These are phyloP conservation scores for Bruchidius siliquastri DNA, from an alignment of 2,888 invertebrate species.

Conservation along the genomic window DNA sequence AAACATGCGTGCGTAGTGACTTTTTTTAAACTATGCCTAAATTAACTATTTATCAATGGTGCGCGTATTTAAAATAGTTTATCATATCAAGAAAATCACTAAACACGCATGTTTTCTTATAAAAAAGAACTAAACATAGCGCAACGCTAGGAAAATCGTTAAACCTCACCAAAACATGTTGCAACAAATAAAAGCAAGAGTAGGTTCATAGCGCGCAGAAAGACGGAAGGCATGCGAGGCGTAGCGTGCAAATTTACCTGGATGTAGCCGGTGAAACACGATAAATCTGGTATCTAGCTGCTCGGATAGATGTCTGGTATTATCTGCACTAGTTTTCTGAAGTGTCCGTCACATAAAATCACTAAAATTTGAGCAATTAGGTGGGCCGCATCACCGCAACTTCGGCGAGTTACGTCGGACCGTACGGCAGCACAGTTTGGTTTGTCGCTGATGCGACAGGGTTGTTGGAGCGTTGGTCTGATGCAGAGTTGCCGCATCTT, in stretches of 20 bases:
- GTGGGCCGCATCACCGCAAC: slow-evolving; percentile 28
- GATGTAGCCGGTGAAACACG: slow-evolving; percentile 18
- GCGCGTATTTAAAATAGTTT: background rate
- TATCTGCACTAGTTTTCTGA: slow-evolving; percentile 24
- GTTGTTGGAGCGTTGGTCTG: slow-evolving; percentile 21
- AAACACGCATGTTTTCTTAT: background rate
- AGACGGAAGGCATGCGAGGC: slow-evolving; percentile 16
- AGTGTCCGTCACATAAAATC: slow-evolving; percentile 28
- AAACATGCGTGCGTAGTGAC: background rate
- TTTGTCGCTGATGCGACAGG: slow-evolving; percentile 36
- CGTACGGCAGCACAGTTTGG: slow-evolving; percentile 25
- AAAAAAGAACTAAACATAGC: background rate
- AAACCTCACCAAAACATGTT: slow-evolving; percentile 1
- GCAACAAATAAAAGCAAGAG: slow-evolving; percentile 17
- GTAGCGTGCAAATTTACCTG: slow-evolving; percentile 21
- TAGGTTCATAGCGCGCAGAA: slow-evolving; percentile 28
- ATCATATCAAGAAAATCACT: background rate
- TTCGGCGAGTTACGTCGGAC: slow-evolving; percentile 18
- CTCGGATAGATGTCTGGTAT: slow-evolving; percentile 7
- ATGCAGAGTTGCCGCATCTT: background rate
- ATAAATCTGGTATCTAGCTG: background rate
- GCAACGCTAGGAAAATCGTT: background rate
- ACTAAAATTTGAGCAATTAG: slow-evolving; percentile 20
- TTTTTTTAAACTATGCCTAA: background rate
- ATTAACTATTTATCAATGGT: background rate